Evolutionary conservation across 92 coral and sea anemone species (phyloP), one percentile per base, ranked within the genome.

Genomic region (Parazoanthus atlanticus): DNA sequence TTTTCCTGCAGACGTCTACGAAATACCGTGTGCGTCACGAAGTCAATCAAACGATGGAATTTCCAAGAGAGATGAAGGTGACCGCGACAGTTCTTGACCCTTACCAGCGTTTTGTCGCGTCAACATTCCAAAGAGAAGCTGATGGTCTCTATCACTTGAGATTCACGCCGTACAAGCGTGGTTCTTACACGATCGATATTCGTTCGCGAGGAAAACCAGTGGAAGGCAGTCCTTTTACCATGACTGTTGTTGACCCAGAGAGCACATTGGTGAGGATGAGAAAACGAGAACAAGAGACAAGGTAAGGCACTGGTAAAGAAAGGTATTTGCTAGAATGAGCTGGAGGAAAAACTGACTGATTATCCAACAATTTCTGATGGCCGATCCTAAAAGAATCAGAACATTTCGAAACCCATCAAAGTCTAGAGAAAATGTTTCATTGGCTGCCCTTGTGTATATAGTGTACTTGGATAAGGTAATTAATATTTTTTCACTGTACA

Each of bases 21-120:
- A 82, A 31, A 0, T 95, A 93, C 88, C 92, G 89, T 67, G 93
- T 93, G 65, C 92, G 93, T 12, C 93, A 90, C 52, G 94, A 94
- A 66, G 89, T 95, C 8, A 96, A 95, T 73, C 93, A 91, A 12
- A 95, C 98, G 64, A 95, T 95, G 98, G 94, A 95, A 90, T 91
- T 95, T 74, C 98, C 98, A 9, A 16, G 17, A 2, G 93, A 93
- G 40, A 95, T 93, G 32, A 93, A 81, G 19, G 96, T 95, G 73
- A 86, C 96, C 12, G 98, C 98, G 2, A 89, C 64, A 38, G 96
- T 95, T 33, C 84, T 82, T 28, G 98, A 93, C 81, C 98, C 98
- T 67, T 92, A 91, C 89, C 90, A 91, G 8, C 90, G 92, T 76
- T 85, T 65, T 64, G 94, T 89, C 29, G 82, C 89, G 29, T 95